A percentile compares a stretch with the other conserved stretches of the same genome.
phyloP scores from a whole-genome alignment of 2,113 vertebrate genomes.

The Campylomormyrus tamandua region DNA sequence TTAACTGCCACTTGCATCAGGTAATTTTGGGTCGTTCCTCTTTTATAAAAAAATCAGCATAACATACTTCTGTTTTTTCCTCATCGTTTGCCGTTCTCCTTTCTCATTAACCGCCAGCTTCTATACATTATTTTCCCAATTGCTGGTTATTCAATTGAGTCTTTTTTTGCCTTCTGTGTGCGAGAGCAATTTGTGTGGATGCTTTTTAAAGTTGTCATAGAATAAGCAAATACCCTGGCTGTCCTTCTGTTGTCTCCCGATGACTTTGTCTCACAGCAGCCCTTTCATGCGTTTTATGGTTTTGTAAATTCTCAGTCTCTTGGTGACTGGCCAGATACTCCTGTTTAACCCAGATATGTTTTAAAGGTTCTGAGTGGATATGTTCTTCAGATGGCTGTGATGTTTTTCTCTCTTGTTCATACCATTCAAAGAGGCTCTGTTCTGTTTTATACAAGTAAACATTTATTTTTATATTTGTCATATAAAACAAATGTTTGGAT shows the following conservation, averaged over 20 bases:
- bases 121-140: background rate
- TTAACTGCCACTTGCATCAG: background rate
- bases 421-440: conserved; percentile 31
- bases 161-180: background rate
- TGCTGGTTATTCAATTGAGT: background rate
- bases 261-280: background rate
- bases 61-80: background rate
- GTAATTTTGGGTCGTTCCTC: background rate
- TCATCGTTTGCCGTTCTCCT: background rate
- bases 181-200: background rate
- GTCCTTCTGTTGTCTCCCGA: background rate
- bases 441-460: conserved; percentile 34
- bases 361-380: background rate
- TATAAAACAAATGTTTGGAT: conserved; percentile 24
- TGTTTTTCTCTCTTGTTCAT: background rate
- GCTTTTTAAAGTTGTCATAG: background rate
- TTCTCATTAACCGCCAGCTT: background rate
- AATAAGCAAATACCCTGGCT: background rate
- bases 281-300: background rate
- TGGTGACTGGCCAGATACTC: background rate
- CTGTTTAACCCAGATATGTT: background rate
- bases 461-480: conserved; percentile 42
- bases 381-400: background rate
- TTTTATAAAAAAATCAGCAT: background rate
- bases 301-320: background rate